Evolutionary conservation across 1,140 invertebrate genomes (phyloP).

Genomic region (Pseudomyrmex dendroicus): DNA sequence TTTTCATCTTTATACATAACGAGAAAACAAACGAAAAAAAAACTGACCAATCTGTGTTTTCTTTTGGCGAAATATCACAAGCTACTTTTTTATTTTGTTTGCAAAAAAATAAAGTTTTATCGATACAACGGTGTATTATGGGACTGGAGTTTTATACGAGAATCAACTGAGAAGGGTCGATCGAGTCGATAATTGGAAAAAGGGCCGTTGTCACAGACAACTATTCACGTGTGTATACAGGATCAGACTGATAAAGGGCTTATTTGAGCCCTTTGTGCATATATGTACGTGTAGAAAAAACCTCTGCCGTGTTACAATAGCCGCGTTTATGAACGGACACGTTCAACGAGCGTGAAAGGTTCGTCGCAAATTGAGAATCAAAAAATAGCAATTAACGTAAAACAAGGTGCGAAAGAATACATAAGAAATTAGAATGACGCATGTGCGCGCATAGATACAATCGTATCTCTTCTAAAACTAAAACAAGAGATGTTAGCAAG

Average conservation of each 20-base stretch:
- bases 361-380: conserved; percentile 31
- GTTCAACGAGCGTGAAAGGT: conserved; percentile 23
- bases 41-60: background rate
- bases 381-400: conserved; percentile 33
- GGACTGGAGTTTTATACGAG: conserved; percentile 32
- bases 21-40: background rate
- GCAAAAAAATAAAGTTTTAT: conserved; percentile 36
- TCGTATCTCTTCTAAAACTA: too few relatives aligned
- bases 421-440: background rate
- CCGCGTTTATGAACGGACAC: conserved; percentile 51
- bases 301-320: conserved; percentile 60
- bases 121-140: conserved; percentile 54
- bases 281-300: conserved; percentile 16
- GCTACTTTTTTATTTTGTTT: conserved; percentile 33
- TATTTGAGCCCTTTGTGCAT: conserved; percentile 55
- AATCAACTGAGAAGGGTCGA: conserved; percentile 60
- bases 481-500: too few relatives aligned
- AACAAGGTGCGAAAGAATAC: background rate
- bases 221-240: conserved; percentile 57
- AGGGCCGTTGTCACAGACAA: conserved; percentile 68
- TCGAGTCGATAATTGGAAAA: conserved; percentile 75
- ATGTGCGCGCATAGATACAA: background rate
- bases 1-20: background rate
- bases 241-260: conserved; percentile 69
- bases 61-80: background rate